A percentile compares a stretch with the other conserved stretches of the same genome.
Evolutionary conservation across 2,888 invertebrate species (phyloP).

Genomic region (Cyaniris semiargus): DNA sequence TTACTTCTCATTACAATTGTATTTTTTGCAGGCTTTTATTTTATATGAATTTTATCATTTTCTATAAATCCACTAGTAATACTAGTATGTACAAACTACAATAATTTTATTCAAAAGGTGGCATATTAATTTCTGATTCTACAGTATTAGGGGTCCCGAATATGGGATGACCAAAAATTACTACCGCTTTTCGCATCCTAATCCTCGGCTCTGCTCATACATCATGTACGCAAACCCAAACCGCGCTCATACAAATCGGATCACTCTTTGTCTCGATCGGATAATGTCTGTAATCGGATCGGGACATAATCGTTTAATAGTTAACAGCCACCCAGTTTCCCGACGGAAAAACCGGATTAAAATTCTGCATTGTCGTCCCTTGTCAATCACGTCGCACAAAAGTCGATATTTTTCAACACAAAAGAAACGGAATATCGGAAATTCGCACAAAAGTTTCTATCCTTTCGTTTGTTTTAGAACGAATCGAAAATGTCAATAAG

Average conservation of each 20-base stretch:
- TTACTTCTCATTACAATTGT: not conserved
- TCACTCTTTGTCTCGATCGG: slow-evolving; percentile 21
- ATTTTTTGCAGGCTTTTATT: not conserved
- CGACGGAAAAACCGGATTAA: slow-evolving; percentile 55
- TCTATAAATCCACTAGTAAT: no score
- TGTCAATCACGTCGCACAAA: slow-evolving; percentile 53
- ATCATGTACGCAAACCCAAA: slow-evolving; percentile 5
- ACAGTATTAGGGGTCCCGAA: not conserved
- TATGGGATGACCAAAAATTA: not conserved
- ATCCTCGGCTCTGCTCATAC: not conserved
- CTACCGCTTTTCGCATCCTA: not conserved
- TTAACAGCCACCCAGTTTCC: slow-evolving; percentile 47
- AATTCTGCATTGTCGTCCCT: slow-evolving; percentile 50
- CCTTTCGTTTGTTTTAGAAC: slow-evolving; percentile 29
- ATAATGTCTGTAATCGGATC: slow-evolving; percentile 21
- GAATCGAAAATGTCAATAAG: slow-evolving; percentile 17
- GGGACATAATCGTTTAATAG: slow-evolving; percentile 22
- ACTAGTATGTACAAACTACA: no score
- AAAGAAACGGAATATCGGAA: slow-evolving; percentile 31
- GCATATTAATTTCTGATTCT: no score
- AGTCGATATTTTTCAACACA: slow-evolving; percentile 33
- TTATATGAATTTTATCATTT: not conserved
- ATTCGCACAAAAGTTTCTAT: slow-evolving; percentile 24
- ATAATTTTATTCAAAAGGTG: no score
- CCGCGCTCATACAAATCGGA: slow-evolving; percentile 20